Conservation (phyloP, 2,797 vertebrate genomes). For the Gambusia yucatana region DNA sequence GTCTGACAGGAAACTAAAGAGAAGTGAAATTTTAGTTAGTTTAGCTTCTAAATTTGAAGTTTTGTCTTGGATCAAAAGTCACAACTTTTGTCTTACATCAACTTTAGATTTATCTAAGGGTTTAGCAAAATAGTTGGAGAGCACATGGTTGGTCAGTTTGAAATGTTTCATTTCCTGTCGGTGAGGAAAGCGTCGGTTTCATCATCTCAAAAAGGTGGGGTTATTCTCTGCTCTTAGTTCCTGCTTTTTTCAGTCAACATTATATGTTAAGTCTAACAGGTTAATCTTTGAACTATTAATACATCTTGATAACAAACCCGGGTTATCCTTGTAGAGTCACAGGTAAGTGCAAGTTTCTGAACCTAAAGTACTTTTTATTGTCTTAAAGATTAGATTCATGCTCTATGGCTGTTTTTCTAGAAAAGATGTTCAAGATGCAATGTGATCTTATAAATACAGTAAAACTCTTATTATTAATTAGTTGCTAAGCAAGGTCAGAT, state of each 20-base stretch:
- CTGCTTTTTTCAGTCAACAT: constrained; percentile 33
- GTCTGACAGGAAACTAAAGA: background rate
- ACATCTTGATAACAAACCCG: background rate
- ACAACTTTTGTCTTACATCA: too few relatives aligned
- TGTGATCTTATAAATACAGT: background rate
- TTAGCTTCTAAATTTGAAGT: too few relatives aligned
- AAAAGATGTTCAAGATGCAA: background rate
- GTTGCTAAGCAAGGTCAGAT: background rate
- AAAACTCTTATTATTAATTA: background rate
- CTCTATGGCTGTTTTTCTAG: background rate
- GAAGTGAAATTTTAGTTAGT: background rate
- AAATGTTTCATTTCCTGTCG: constrained; percentile 70
- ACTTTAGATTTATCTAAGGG: too few relatives aligned
- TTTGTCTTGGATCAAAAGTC: too few relatives aligned
- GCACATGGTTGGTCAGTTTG: constrained; percentile 27
- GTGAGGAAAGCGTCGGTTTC: constrained; percentile 47
- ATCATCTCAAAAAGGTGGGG: constrained; percentile 35
- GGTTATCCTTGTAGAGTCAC: background rate
- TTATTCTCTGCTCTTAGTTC: constrained; percentile 14
- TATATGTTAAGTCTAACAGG: background rate
- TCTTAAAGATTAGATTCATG: background rate
- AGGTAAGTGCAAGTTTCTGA: background rate
- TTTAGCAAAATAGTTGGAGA: background rate
- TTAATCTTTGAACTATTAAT: background rate
- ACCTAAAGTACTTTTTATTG: background rate